Evolutionary conservation across 2,113 vertebrate genomes (phyloP).

Genomic region (Eulacestoma nigropectus): DNA sequence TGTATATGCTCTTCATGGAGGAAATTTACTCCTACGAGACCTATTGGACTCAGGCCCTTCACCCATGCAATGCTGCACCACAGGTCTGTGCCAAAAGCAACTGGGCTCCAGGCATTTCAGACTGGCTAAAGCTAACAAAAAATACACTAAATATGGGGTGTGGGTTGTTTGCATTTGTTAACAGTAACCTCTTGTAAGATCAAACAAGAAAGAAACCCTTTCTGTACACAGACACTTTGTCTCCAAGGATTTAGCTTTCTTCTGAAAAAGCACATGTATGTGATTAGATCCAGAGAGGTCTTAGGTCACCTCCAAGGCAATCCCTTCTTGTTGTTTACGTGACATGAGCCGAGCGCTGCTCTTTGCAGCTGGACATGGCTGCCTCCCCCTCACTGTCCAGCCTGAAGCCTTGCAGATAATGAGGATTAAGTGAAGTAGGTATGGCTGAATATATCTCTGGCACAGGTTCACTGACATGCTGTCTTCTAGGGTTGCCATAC

Average conservation of each 20-base stretch:
- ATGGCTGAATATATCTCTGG: neutral
- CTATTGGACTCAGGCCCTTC: neutral
- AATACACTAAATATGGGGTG: neutral
- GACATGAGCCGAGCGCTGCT: fast-evolving
- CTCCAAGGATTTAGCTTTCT: neutral
- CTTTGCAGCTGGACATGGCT: neutral
- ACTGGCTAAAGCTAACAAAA: neutral
- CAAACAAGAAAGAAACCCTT: neutral
- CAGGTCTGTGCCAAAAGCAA: neutral
- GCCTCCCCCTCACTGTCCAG: neutral
- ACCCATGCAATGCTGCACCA: neutral
- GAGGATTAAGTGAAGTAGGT: neutral
- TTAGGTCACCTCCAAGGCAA: neutral
- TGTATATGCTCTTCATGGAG: neutral
- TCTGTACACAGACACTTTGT: neutral
- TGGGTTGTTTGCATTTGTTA: neutral
- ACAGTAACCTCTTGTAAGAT: neutral
- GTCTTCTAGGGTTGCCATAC: neutral
- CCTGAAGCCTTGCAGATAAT: neutral
- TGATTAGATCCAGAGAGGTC: neutral
- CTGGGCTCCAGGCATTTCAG: neutral
- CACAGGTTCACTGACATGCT: neutral
- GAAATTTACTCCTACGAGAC: neutral
- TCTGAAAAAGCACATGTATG: neutral
- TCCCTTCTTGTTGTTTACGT: neutral